Conservation (phyloP, 2,113 vertebrate genomes). For the Clarias macrocephalus region DNA sequence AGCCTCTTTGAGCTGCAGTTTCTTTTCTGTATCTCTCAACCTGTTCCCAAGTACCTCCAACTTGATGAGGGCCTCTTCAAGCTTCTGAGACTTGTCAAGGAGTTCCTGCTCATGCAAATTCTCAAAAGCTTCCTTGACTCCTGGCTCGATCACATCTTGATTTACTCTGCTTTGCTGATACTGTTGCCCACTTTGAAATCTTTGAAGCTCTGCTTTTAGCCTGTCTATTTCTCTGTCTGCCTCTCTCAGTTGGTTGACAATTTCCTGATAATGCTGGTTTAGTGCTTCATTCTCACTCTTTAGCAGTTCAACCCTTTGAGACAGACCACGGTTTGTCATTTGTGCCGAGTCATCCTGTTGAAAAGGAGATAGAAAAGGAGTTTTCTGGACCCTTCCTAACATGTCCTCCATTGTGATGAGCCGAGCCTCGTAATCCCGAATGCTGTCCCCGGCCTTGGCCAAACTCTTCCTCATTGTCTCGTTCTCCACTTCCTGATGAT, state of each 20-base stretch:
- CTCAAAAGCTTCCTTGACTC: slow-evolving; percentile 66
- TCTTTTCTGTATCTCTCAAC: slow-evolving; percentile 76
- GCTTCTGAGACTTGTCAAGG: slow-evolving; percentile 71
- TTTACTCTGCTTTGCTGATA: slow-evolving; percentile 64
- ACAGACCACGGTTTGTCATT: slow-evolving; percentile 59
- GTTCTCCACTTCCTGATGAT: slow-evolving; percentile 71
- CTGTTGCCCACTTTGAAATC: slow-evolving; percentile 66
- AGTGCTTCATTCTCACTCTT: slow-evolving; percentile 71
- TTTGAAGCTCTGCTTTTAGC: slow-evolving; percentile 72
- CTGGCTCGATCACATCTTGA: slow-evolving; percentile 64
- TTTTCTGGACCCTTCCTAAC: slow-evolving; percentile 67
- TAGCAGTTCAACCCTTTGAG: slow-evolving; percentile 71
- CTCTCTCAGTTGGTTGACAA: slow-evolving; percentile 78
- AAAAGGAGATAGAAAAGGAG: slow-evolving; percentile 54
- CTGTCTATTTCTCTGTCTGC: slow-evolving; percentile 78
- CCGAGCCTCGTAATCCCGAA: slow-evolving; percentile 71
- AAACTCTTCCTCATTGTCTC: slow-evolving; percentile 69
- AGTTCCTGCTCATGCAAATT: slow-evolving; percentile 74
- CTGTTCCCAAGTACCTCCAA: slow-evolving; percentile 71
- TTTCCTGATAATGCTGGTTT: slow-evolving; percentile 76
- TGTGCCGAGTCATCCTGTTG: slow-evolving; percentile 64
- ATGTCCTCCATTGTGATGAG: slow-evolving; percentile 73
- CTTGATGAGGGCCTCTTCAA: slow-evolving; percentile 73
- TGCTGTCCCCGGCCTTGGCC: slow-evolving; percentile 70
- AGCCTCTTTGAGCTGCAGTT: slow-evolving; percentile 76